These are phyloP conservation scores for Ammodytes marinus DNA, from an alignment of 2,113 vertebrate genomes.

Conservation along the genomic window DNA sequence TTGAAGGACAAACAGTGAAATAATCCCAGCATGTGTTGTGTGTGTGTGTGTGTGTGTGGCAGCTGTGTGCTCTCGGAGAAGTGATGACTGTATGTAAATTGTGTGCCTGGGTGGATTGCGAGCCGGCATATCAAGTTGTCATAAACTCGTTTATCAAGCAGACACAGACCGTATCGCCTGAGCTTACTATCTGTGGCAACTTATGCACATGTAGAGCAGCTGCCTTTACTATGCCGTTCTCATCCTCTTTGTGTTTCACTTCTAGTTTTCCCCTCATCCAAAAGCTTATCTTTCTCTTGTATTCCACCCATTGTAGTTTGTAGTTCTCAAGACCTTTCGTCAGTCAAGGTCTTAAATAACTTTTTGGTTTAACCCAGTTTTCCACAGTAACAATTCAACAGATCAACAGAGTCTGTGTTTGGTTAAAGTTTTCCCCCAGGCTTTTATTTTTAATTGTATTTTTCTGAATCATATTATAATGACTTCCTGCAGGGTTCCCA, in stretches of 20 bases:
- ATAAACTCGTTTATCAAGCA: conserved; percentile 60
- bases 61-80: conserved; percentile 63
- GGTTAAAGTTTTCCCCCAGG: neutral
- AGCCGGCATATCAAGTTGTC: conserved; percentile 59
- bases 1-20: conserved; percentile 28
- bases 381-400: neutral
- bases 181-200: conserved; percentile 49
- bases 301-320: conserved; percentile 11
- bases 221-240: neutral
- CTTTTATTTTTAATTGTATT: no score
- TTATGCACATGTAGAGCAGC: conserved; percentile 24
- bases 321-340: conserved; percentile 13
- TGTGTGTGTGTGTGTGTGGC: conserved; percentile 5
- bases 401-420: neutral
- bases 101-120: conserved; percentile 29
- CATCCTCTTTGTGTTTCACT: conserved; percentile 24
- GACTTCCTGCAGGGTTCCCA: neutral
- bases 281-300: conserved; percentile 7
- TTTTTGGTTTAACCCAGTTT: conserved; percentile 1
- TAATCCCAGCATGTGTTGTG: conserved; percentile 39
- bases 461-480: neutral
- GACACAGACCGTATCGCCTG: conserved; percentile 38
- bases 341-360: neutral
- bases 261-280: neutral
- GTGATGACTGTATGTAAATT: conserved; percentile 76